Evolutionary conservation across 1,140 invertebrate genomes (phyloP).

Genomic region (Trichonephila inaurata): DNA sequence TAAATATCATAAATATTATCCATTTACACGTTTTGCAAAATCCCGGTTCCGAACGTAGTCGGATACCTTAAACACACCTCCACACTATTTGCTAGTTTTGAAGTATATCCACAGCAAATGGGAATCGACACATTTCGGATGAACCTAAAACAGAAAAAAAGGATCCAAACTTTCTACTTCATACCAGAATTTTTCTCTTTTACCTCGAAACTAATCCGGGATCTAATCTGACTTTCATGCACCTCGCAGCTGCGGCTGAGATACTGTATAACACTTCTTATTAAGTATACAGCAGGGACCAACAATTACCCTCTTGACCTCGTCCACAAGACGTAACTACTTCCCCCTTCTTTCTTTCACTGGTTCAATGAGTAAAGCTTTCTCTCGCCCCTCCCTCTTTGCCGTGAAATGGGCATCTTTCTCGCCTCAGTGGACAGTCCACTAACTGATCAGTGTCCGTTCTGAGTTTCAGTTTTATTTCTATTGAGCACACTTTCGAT

Average conservation of each 20-base stretch:
- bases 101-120: neutral
- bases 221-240: constrained; percentile 68
- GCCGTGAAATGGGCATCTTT: constrained; percentile 26
- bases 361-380: constrained; percentile 33
- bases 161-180: neutral
- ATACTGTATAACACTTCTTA: constrained; percentile 65
- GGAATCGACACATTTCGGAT: neutral
- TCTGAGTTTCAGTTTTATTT: too few relatives aligned
- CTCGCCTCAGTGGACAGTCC: neutral
- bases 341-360: neutral
- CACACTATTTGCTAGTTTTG: neutral
- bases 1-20: too few relatives aligned
- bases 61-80: neutral
- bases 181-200: neutral
- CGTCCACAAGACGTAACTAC: constrained; percentile 1
- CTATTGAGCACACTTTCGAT: neutral
- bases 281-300: constrained; percentile 71
- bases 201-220: constrained; percentile 12
- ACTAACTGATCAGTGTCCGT: neutral
- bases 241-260: constrained; percentile 53
- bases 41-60: too few relatives aligned
- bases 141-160: neutral
- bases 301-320: constrained; percentile 66
- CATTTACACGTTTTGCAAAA: too few relatives aligned
- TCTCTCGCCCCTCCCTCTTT: neutral